Conservation (phyloP, 1,140 invertebrate genomes). For the Aleiodes sp. region DNA sequence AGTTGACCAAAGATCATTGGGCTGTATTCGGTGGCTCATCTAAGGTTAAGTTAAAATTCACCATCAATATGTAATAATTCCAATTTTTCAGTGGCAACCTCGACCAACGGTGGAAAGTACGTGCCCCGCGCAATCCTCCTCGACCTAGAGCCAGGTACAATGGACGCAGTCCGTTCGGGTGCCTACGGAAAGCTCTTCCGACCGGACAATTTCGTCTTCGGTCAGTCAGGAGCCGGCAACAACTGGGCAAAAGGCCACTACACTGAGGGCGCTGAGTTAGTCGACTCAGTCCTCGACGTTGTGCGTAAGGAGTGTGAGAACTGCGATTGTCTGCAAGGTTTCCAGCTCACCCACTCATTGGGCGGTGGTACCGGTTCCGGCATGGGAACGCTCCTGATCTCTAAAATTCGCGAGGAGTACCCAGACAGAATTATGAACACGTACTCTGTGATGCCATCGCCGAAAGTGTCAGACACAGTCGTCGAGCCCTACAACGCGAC, state of each 20-base stretch:
- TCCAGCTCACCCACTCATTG: slow-evolving; percentile 80
- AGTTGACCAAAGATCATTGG: too few species aligned
- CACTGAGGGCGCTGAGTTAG: slow-evolving; percentile 76
- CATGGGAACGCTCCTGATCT: slow-evolving; percentile 70
- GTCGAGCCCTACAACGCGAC: slow-evolving; percentile 70
- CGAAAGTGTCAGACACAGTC: slow-evolving; percentile 73
- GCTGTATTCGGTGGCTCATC: too few species aligned
- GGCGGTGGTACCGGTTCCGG: slow-evolving; percentile 81
- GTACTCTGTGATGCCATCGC: slow-evolving; percentile 80
- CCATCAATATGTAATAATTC: slow-evolving; percentile 41
- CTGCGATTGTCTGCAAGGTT: slow-evolving; percentile 79
- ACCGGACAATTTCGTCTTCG: slow-evolving; percentile 76
- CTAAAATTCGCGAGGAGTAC: slow-evolving; percentile 68
- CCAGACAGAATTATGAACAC: slow-evolving; percentile 31
- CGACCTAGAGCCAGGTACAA: slow-evolving; percentile 78
- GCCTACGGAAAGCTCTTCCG: slow-evolving; percentile 74
- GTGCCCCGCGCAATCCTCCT: slow-evolving; percentile 76
- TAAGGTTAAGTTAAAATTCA: background rate
- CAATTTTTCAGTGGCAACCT: slow-evolving; percentile 90
- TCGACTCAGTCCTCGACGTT: slow-evolving; percentile 79
- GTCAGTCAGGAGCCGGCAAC: slow-evolving; percentile 72
- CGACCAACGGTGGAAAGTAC: slow-evolving; percentile 85
- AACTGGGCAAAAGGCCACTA: slow-evolving; percentile 82
- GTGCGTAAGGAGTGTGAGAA: slow-evolving; percentile 80
- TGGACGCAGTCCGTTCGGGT: slow-evolving; percentile 76